Conservation (phyloP, 1,140 invertebrate genomes). For the Rhizoglyphus robini region DNA sequence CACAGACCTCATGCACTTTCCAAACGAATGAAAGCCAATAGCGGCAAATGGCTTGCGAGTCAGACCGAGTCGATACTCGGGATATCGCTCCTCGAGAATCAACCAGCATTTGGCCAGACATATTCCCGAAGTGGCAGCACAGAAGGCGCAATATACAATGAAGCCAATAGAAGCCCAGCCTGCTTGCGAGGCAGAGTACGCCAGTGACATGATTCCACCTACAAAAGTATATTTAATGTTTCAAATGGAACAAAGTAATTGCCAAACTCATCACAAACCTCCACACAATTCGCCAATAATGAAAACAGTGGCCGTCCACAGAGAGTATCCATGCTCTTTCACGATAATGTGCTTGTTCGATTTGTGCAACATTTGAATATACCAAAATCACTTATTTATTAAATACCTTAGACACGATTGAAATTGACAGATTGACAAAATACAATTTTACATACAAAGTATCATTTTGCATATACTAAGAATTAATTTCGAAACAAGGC, state of each 20-base stretch:
- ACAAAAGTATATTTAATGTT: not conserved
- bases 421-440: too few species aligned
- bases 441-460: too few species aligned
- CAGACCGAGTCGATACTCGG: not conserved
- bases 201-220: not conserved
- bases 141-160: not conserved
- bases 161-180: conserved; percentile 19
- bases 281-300: conserved; percentile 18
- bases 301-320: conserved; percentile 3
- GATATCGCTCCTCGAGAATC: conserved; percentile 21
- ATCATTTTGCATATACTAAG: too few species aligned
- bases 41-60: conserved; percentile 21
- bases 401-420: too few species aligned
- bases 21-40: not conserved
- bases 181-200: not conserved
- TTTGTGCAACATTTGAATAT: too few species aligned
- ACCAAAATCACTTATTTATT: too few species aligned
- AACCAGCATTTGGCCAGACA: conserved; percentile 20
- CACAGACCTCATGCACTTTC: too few species aligned
- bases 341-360: not conserved
- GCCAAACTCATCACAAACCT: not conserved
- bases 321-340: not conserved
- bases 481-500: too few species aligned
- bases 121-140: not conserved
- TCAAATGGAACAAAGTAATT: not conserved